phyloP scores from a whole-genome alignment of 2,797 vertebrate genomes.

The Trematomus bernacchii region DNA sequence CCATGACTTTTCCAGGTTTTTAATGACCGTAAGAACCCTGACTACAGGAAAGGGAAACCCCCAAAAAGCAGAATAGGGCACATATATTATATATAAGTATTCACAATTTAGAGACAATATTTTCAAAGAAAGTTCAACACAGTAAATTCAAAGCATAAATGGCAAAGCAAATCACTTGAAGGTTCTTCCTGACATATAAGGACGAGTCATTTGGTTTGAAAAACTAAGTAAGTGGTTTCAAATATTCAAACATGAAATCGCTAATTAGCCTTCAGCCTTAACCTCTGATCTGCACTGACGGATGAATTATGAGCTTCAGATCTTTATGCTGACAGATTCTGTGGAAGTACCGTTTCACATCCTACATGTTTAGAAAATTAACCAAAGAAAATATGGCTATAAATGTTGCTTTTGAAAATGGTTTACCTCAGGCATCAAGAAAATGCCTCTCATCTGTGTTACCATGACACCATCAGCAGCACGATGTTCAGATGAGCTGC shows the following conservation, averaged over 20 bases:
- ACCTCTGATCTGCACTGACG: conserved; percentile 23
- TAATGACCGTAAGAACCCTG: too few relatives aligned
- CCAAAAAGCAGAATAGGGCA: too few relatives aligned
- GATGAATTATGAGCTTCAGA: conserved; percentile 19
- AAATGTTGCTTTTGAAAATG: conserved; percentile 47
- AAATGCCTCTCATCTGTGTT: conserved; percentile 42
- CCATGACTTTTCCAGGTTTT: too few relatives aligned
- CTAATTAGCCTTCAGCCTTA: conserved; percentile 3
- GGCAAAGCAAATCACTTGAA: neutral
- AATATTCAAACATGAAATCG: conserved; percentile 6
- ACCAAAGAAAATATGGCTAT: conserved; percentile 27
- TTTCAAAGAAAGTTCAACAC: too few relatives aligned
- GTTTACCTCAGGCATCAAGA: conserved; percentile 59
- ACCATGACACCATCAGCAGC: conserved; percentile 44
- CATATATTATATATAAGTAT: too few relatives aligned
- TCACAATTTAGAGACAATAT: too few relatives aligned
- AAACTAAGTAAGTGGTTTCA: neutral
- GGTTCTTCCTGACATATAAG: too few relatives aligned
- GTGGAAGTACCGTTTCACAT: conserved; percentile 23
- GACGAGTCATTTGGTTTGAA: neutral
- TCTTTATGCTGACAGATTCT: conserved; percentile 35
- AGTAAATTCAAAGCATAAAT: too few relatives aligned
- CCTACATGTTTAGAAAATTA: conserved; percentile 39
- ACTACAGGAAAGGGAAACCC: too few relatives aligned
- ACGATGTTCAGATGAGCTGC: conserved; percentile 56